Conservation (phyloP, 2,113 vertebrate genomes). For the Isurus oxyrinchus region DNA sequence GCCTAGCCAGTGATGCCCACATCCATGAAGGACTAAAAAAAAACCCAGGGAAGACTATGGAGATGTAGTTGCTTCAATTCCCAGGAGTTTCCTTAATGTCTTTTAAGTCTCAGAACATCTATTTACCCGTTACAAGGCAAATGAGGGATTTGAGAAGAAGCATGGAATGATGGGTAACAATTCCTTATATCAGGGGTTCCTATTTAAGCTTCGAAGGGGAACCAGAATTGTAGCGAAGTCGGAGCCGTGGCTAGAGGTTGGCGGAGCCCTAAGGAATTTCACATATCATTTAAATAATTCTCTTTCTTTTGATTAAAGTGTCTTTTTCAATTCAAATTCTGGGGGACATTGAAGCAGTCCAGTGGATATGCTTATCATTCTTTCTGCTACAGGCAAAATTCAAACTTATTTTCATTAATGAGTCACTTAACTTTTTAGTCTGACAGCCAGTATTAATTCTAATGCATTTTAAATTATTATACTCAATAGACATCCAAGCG, state of each 20-base stretch:
- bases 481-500: neutral
- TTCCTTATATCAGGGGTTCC: too few species aligned
- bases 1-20: too few species aligned
- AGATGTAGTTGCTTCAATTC: too few species aligned
- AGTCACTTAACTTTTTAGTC: neutral
- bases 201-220: too few species aligned
- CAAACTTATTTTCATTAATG: neutral
- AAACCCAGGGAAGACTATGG: too few species aligned
- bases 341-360: neutral
- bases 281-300: neutral
- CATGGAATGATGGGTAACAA: too few species aligned
- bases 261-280: neutral
- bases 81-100: too few species aligned
- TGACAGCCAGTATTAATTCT: neutral
- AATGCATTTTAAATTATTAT: neutral
- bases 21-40: too few species aligned
- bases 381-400: neutral
- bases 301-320: neutral
- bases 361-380: neutral
- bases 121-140: too few species aligned
- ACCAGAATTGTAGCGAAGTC: too few species aligned
- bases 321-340: neutral
- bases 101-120: too few species aligned
- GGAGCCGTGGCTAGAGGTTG: neutral
- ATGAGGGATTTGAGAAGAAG: too few species aligned